Base-by-base conservation (phyloP, 2,113 vertebrate species). In the Tinamus guttatus region DNA sequence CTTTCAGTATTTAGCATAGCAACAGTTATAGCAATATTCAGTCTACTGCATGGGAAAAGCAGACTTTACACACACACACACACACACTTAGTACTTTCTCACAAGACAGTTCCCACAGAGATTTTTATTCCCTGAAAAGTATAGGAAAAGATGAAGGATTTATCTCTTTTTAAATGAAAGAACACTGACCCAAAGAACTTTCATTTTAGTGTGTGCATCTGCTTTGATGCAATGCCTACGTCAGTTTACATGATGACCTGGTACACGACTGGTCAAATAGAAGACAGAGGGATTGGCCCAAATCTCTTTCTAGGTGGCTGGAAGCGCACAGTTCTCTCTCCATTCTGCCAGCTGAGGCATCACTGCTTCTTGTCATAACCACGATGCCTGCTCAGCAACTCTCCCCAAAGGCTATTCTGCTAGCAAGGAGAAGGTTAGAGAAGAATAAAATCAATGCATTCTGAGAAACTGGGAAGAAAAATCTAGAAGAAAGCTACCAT, bases 361-460 rank as follows among this genome's bases (percentile, higher is more conserved):
- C 19, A 4, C 7, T 51, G 7, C 32, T 63, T 7, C 24, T 78
- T 40, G 36, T 2, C 13, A 7, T 11, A 7, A 32, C 54, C 54
- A 3, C 0, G 3, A 7, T 0, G 1, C 4, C 8, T 14, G 1
- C 25, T 1, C 1, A 3, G 47, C 7, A 2, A 47, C 38, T n/a
- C 32, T 54, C 52, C 8, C 34, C 43, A 21, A 22, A 28, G 52
- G 9, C 24, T 22, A 17, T 22, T 47, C 43, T 24, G 51, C 30
- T 64, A 28, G 34, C 11, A 25, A 8, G 34, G 24, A 28, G 73
- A 70, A 40, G 14, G 15, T 1, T 2, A 19, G 63, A 45, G 18
- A 13, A 81, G 28, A 86, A 32, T 0, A 5, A 40, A 74, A 67
- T 40, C 0, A 36, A 34, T 27, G 45, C 30, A 4, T 32, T 78